Base-by-base conservation (phyloP, 2,113 vertebrate species). In the Drymodes brunneopygia region DNA sequence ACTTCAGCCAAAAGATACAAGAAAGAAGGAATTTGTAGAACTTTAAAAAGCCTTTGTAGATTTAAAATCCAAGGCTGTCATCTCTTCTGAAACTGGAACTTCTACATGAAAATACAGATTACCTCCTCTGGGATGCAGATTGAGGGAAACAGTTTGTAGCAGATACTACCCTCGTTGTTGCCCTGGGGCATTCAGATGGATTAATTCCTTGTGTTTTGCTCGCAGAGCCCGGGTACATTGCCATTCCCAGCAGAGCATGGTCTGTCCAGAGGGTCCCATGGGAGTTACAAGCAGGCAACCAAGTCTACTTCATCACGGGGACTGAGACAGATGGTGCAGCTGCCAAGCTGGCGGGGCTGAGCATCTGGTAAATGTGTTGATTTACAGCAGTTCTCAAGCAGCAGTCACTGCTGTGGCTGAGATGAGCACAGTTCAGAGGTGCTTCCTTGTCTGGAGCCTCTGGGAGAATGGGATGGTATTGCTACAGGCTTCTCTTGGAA, bases 1-100 rank as follows among this genome's bases (percentile, higher is more conserved):
- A 95, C 88, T 97, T 95, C 93, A 95, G 92, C 96, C 92, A 96
- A 96, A 95, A 96, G 84, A 95, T 92, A 91, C 42, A 79, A 91
- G 90, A 90, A 90, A 91, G 89, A 79, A 88, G 73, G 54, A 88
- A 92, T 42, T 85, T 77, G 90, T 94, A 91, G 93, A 96, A 97
- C 78, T 95, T 95, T 95, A 88, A 95, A 96, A 96, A 93, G 47
- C 83, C 86, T 95, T 92, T 94, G 93, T 92, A 90, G 91, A 91
- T 90, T 96, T 92, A 91, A 94, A 95, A 96, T 94, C 66, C 82
- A 86, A 93, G 72, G 18, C 80, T 93, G 81, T 90, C 81, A 79
- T 79, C 56, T 91, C 86, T 86, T 79, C 72, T 84, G 69, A 95
- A 96, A 91, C 38, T 71, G 40, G 27, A 54, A 93, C 47, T 88